Evolutionary conservation across 2,888 invertebrate species (phyloP).

Genomic region (Branchellion lobata): DNA sequence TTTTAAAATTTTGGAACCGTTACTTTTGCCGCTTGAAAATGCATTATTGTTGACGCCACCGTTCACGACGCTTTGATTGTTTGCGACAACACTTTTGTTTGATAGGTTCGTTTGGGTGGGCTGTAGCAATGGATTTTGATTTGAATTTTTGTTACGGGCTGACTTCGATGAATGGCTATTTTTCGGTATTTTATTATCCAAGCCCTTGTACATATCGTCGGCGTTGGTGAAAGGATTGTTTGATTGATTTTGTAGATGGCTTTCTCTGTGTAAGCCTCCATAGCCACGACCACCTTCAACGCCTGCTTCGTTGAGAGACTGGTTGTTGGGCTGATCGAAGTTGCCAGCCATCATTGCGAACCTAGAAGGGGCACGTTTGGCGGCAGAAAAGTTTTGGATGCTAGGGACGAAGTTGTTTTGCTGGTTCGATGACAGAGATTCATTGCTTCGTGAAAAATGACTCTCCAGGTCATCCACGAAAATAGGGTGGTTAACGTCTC

Average conservation of each 20-base stretch:
- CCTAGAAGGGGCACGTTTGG: too few species aligned
- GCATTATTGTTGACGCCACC: not conserved
- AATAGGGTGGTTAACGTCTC: conserved; percentile 32
- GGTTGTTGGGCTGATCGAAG: not conserved
- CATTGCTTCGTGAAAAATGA: not conserved
- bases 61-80: not conserved
- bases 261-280: not conserved
- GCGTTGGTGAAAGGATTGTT: not conserved
- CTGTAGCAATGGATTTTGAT: not conserved
- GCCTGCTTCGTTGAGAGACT: not conserved
- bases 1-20: not conserved
- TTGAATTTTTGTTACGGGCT: not conserved
- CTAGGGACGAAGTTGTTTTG: too few species aligned
- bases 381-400: too few species aligned
- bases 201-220: not conserved
- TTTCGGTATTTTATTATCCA: not conserved
- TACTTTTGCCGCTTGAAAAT: not conserved
- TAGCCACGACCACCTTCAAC: not conserved
- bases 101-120: not conserved
- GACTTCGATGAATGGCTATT: not conserved
- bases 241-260: not conserved
- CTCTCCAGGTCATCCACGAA: conserved; percentile 13
- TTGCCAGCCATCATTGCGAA: too few species aligned
- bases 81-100: not conserved
- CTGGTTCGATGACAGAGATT: not conserved